Conservation (phyloP, 2,888 invertebrate species). For the Lycaena phlaeas region DNA sequence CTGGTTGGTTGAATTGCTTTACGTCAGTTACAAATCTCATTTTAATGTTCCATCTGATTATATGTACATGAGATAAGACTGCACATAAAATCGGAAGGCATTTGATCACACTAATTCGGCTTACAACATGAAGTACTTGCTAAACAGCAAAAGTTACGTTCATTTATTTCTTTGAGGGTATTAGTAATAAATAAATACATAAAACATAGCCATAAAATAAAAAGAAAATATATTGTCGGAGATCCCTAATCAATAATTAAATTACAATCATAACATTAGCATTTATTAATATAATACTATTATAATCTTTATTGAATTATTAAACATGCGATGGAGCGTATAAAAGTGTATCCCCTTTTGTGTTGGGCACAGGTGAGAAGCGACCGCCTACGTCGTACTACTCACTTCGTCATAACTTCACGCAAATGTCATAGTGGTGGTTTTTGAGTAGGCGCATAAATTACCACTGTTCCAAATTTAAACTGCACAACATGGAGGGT, state of each 20-base stretch:
- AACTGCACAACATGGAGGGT: slow-evolving; percentile 48
- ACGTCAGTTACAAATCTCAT: no score
- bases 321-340: slow-evolving; percentile 61
- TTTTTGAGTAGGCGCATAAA: slow-evolving; percentile 7
- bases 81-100: no score
- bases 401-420: slow-evolving; percentile 55
- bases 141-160: no score
- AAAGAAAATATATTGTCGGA: no score
- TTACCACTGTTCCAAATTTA: slow-evolving; percentile 31
- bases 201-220: no score
- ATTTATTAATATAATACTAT: slow-evolving; percentile 58
- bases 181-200: no score
- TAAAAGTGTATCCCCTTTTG: slow-evolving; percentile 37
- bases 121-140: no score
- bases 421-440: slow-evolving; percentile 6
- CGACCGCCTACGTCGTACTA: slow-evolving; percentile 63
- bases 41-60: no score
- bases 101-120: no score
- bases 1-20: no score
- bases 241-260: slow-evolving; percentile 21
- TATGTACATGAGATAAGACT: no score
- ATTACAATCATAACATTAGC: slow-evolving; percentile 39
- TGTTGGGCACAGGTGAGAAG: slow-evolving; percentile 62
- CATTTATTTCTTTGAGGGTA: no score
- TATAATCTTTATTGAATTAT: slow-evolving; percentile 70